Evolutionary conservation across 1,140 invertebrate genomes (phyloP).

Genomic region (Cyclina sinensis): DNA sequence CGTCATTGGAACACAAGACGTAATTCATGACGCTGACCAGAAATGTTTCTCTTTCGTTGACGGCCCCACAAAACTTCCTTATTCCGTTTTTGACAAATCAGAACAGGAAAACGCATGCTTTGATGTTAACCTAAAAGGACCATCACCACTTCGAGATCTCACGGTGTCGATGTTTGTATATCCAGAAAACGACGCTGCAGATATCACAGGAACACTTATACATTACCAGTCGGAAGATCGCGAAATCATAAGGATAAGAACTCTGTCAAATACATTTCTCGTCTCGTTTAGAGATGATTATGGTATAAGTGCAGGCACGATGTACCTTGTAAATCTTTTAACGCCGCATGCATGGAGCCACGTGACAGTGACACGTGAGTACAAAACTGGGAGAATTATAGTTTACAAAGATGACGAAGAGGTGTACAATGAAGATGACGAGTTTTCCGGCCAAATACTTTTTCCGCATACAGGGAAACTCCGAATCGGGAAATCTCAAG

Average conservation of each 20-base stretch:
- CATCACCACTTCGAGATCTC: constrained; percentile 36
- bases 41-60: constrained; percentile 45
- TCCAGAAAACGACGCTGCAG: constrained; percentile 45
- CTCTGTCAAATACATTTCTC: constrained; percentile 53
- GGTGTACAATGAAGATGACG: constrained; percentile 64
- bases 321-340: constrained; percentile 62
- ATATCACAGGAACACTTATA: constrained; percentile 59
- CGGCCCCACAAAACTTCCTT: constrained; percentile 46
- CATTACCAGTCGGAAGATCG: constrained; percentile 60
- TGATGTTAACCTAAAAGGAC: constrained; percentile 46
- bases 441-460: constrained; percentile 64
- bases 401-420: constrained; percentile 63
- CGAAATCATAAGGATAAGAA: constrained; percentile 49
- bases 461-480: constrained; percentile 53
- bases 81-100: constrained; percentile 44
- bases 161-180: constrained; percentile 59
- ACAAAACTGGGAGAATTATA: constrained; percentile 43
- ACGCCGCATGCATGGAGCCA: constrained; percentile 60
- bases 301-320: constrained; percentile 64
- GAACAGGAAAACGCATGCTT: constrained; percentile 32
- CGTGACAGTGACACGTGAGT: constrained; percentile 56
- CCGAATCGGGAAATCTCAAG: constrained; percentile 64
- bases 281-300: constrained; percentile 64
- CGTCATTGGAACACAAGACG: constrained; percentile 31
- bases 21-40: constrained; percentile 5